Base-by-base conservation (phyloP, 2,113 vertebrate genomes). In the Ctenodactylus gundi region DNA sequence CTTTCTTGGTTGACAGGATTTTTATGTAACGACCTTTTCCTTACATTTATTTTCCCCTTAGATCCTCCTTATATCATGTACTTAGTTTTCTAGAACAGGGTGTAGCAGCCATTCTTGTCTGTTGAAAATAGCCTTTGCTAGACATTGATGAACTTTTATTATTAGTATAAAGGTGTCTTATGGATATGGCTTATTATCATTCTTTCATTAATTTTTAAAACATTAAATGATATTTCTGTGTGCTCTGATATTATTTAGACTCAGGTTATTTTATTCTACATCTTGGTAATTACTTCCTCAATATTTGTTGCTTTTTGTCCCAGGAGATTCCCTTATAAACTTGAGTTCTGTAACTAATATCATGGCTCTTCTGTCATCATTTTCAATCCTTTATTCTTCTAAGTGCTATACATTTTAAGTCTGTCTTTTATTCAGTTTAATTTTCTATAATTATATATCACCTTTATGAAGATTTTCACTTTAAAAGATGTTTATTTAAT, bases 401-500 rank as follows among this genome's bases (percentile, higher is more conserved):
- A 17, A 41, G n/a, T 86, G 83, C 39, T 84, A 64, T 8, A 72
- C 31, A 65, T 86, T 85, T 94, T 92, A 85, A 82, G 34, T 76
- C 31, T 94, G 18, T 75, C n/a, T 65, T 72, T 21, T 39, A 17
- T 41, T 77, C 77, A 60, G 77, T 73, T 85, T 15, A 57, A 2
- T 27, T 94, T 94, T 80, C 12, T 70, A 67, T 36, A 51, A 49
- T 60, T 29, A 29, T 91, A n/a, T 10, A 46, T 58, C 44, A 58
- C 1, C 21, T 65, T 29, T 34, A 41, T 14, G 72, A 2, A 73
- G 11, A 17, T 64, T 70, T 84, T 81, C 86, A 82, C 77, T 85
- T 92, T 25, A 89, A n/a, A 36, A 81, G 73, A 85, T 7, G 49
- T 46, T 92, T 85, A 81, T 81, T 70, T 85, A 85, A 68, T 81